Percentiles rank a stretch among this genome's conserved stretches.
Conservation (phyloP, 1,140 invertebrate species). For the Patella vulgata region DNA sequence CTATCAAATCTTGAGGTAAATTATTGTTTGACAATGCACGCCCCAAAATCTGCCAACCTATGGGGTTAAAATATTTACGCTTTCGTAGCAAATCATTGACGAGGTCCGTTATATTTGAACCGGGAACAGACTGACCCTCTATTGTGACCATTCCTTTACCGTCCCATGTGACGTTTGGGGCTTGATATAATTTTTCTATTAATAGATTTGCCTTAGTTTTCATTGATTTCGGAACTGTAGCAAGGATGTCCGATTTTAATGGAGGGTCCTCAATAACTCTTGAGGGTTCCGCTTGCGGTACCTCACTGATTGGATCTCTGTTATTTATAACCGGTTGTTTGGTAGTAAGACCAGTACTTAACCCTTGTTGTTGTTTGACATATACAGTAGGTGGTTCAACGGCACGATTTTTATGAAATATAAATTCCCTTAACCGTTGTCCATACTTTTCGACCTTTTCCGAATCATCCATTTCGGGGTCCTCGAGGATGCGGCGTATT, state of each 20-base stretch:
- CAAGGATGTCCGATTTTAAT: not conserved
- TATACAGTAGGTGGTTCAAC: too few relatives aligned
- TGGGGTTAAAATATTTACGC: not conserved
- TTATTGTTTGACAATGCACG: not conserved
- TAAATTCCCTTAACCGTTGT: too few relatives aligned
- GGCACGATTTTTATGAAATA: too few relatives aligned
- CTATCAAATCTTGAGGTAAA: too few relatives aligned
- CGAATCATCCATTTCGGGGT: too few relatives aligned
- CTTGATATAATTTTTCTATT: not conserved
- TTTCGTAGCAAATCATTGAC: slow-evolving; percentile 6
- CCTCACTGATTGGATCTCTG: not conserved
- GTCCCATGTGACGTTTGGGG: slow-evolving; percentile 6
- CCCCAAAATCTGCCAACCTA: slow-evolving; percentile 2
- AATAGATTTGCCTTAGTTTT: slow-evolving; percentile 12
- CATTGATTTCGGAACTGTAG: slow-evolving; percentile 10
- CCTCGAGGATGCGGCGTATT: too few relatives aligned
- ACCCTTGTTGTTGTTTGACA: too few relatives aligned
- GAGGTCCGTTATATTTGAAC: slow-evolving; percentile 10
- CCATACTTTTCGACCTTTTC: too few relatives aligned
- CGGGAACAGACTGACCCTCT: not conserved
- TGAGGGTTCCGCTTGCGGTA: not conserved
- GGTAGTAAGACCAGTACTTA: too few relatives aligned
- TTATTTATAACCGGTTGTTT: too few relatives aligned
- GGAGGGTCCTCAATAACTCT: not conserved
- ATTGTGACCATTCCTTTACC: not conserved